Base-by-base conservation (phyloP, 2,113 vertebrate species). In the Smithornis capensis region DNA sequence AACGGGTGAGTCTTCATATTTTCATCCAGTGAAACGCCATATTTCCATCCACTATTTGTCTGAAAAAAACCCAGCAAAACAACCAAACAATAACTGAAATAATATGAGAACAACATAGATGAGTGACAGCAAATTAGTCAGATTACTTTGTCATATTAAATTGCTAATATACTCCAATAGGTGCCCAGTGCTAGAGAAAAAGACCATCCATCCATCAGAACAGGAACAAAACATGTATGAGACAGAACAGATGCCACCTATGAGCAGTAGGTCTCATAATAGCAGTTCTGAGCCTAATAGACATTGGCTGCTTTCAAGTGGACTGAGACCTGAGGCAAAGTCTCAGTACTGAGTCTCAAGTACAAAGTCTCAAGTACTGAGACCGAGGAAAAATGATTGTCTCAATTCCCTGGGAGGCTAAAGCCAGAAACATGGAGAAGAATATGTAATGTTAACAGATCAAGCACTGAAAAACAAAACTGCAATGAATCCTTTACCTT, bases 41-140 rank as follows among this genome's bases (percentile, higher is more conserved):
- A 99, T 94, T 99, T 99, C 99, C 99, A 99, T 45, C 99, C 99
- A 78, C 97, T 98, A 93, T 98, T 97, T 91, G 98, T 98, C 99
- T 99, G 97, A 78, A 96, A 96, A 80, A 52, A 89, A 9, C 6
- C 14, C 6, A 37, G 31, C 7, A 10, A 4, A 64, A 35, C 12
- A n/a, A 16, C 2, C 0, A 1, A 33, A 62, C 45, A 18, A 1
- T 10, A 12, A 81, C 9, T 44, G 40, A 81, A 89, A 64, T 63
- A 60, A 63, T 25, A 37, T 13, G 12, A 82, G 24, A 79, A 21
- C 23, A 74, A 24, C 3, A 31, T 1, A 5, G 12, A 38, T 18
- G 14, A 93, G 6, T 28, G 65, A 80, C 2, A 7, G 25, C 7
- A 87, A 68, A 73, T 42, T 25, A 38, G 14, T 2, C 49, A 53